Base-by-base conservation (phyloP, 1,140 invertebrate genomes). In the Batillaria attramentaria region DNA sequence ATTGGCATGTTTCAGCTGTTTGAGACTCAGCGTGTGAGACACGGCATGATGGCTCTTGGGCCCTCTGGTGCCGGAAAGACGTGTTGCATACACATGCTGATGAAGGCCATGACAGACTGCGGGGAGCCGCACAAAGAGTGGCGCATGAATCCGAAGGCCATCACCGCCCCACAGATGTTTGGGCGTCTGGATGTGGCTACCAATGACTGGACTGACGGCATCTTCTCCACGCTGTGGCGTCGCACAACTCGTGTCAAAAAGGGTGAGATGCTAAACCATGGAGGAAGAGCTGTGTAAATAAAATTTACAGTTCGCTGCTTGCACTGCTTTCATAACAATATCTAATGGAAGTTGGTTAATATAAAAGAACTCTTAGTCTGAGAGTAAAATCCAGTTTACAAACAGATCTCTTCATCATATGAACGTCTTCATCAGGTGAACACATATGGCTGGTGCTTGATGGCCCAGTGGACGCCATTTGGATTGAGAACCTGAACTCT, bases 121-220 rank as follows among this genome's bases (percentile, higher is more conserved):
- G 97, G 96, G 18, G 93, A 95, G 66, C 93, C 92, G 10, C 97
- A 98, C 89, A 95, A 95, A 81, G 97, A 99, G 93, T 97, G 98
- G 96, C 92, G 97, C 82, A 98, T 99, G 97, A 99, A 99, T 92
- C 97, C 97, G 0, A 98, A 99, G 92, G 97, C 97, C 42, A 99
- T 99, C 83, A 98, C 97, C 68, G 96, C 97, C 1, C 94, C 97
- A 5, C 97, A 99, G 93, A 99, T 99, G 97, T 99, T 99, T 92
- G 97, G 97, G 0, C 93, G 96, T 65, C 92, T 98, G 33, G 97
- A 99, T 89, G 97, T 98, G 0, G 97, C 97, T 2, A 99, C 97
- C 0, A 99, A 99, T 89, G 97, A 99, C 88, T 99, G 97, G 97
- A 98, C 97, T 0, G 97, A 99, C 90, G 97, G 97, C 2, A 98